These are phyloP conservation scores for Phalera bucephala DNA, from an alignment of 2,888 invertebrate species.

Conservation along the genomic window DNA sequence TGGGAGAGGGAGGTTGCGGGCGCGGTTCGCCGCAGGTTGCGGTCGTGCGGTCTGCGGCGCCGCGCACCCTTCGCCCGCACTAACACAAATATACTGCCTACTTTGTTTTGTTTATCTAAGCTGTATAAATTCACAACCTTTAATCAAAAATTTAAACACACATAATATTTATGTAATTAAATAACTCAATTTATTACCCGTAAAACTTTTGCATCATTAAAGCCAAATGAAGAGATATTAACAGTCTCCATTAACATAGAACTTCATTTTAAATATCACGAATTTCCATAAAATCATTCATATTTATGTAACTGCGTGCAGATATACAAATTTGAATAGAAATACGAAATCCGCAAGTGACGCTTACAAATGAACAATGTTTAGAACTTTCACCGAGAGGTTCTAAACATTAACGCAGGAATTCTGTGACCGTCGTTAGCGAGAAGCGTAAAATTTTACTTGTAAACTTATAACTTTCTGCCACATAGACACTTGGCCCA, in stretches of 20 bases:
- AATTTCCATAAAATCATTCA: neutral
- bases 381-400: conserved; percentile 27
- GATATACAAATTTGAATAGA: conserved; percentile 1
- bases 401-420: conserved; percentile 23
- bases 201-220: neutral
- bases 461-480: conserved; percentile 28
- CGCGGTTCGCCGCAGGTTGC: conserved; percentile 49
- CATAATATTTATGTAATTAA: neutral
- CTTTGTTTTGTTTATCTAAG: conserved; percentile 41
- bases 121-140: too few species aligned
- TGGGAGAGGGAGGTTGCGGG: conserved; percentile 36
- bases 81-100: conserved; percentile 42
- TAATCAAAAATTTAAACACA: too few species aligned
- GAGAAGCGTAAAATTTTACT: conserved; percentile 40
- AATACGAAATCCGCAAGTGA: conserved; percentile 7
- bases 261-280: too few species aligned
- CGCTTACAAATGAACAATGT: conserved; percentile 25
- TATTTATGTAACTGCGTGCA: too few species aligned
- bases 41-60: conserved; percentile 44
- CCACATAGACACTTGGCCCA: conserved; percentile 29
- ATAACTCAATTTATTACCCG: neutral
- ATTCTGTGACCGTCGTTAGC: conserved; percentile 23
- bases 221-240: neutral
- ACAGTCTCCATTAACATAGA: too few species aligned
- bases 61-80: conserved; percentile 35